A percentile compares a stretch with the other conserved stretches of the same genome.
Evolutionary conservation across 2,113 vertebrate genomes (phyloP).

Genomic region (Phylloscopus trochilus): DNA sequence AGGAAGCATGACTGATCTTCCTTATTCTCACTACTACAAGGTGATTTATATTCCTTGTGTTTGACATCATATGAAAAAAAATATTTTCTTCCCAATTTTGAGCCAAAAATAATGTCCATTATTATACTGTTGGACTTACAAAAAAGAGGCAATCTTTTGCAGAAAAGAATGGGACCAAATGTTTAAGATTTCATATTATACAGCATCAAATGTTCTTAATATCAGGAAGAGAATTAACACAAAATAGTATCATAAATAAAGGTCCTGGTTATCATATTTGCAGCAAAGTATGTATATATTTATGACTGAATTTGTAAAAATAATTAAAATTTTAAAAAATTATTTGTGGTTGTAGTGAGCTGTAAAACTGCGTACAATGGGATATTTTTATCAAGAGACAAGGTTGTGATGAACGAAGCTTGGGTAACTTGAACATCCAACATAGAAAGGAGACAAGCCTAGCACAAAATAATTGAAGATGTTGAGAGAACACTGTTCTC

Average conservation of each 20-base stretch:
- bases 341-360: not conserved
- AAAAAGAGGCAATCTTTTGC: not conserved
- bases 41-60: not conserved
- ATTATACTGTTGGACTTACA: not conserved
- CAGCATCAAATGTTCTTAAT: not conserved
- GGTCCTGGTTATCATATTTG: not conserved
- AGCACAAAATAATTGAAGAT: not conserved
- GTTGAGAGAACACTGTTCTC: not conserved
- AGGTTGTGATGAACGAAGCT: not conserved
- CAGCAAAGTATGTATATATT: not conserved
- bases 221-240: not conserved
- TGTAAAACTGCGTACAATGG: not conserved
- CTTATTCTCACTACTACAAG: not conserved
- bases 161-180: not conserved
- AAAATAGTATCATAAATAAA: not conserved
- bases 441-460: not conserved
- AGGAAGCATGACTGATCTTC: not conserved
- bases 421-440: not conserved
- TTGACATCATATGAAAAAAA: not conserved
- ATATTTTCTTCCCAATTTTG: not conserved
- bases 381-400: not conserved
- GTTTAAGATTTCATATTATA: not conserved
- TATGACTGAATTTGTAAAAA: not conserved
- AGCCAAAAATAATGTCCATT: constrained; percentile 5
- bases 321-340: not conserved